These are phyloP conservation scores for Crocuta crocuta DNA, from an alignment of 2,113 vertebrate genomes.

Conservation along the genomic window DNA sequence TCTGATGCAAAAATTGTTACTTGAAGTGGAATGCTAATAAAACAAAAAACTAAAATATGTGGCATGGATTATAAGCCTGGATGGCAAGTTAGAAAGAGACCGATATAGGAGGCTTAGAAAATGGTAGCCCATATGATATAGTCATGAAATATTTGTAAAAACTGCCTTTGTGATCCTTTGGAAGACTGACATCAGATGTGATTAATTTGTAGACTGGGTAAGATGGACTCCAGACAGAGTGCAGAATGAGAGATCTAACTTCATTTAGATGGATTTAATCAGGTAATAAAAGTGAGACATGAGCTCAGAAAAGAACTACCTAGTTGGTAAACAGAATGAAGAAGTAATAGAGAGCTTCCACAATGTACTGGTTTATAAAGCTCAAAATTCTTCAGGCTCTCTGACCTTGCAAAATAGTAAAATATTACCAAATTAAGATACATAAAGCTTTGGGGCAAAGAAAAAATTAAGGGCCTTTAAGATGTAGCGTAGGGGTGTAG, in stretches of 20 bases:
- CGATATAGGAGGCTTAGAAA: not conserved
- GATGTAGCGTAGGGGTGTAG: not conserved
- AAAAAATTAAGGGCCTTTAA: not conserved
- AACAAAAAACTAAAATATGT: not conserved
- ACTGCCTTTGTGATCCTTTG: not conserved
- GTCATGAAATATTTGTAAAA: not conserved
- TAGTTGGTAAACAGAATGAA: not conserved
- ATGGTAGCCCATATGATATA: not conserved
- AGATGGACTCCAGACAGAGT: not conserved
- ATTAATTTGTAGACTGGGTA: constrained; percentile 20
- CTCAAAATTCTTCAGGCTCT: not conserved
- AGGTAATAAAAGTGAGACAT: not conserved
- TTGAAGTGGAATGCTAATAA: not conserved
- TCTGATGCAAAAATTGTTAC: not conserved
- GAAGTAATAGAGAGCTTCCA: not conserved
- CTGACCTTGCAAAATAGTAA: not conserved
- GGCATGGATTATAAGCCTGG: not conserved
- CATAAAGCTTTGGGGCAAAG: not conserved
- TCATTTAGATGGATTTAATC: constrained; percentile 30
- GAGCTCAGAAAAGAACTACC: not conserved
- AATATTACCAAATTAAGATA: constrained; percentile 34
- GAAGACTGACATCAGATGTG: not conserved
- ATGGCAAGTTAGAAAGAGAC: not conserved
- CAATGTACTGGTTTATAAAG: not conserved
- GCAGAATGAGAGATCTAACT: not conserved